Evolutionary conservation across 1,140 invertebrate species (phyloP).

Genomic region (Tetramorium simillimum): DNA sequence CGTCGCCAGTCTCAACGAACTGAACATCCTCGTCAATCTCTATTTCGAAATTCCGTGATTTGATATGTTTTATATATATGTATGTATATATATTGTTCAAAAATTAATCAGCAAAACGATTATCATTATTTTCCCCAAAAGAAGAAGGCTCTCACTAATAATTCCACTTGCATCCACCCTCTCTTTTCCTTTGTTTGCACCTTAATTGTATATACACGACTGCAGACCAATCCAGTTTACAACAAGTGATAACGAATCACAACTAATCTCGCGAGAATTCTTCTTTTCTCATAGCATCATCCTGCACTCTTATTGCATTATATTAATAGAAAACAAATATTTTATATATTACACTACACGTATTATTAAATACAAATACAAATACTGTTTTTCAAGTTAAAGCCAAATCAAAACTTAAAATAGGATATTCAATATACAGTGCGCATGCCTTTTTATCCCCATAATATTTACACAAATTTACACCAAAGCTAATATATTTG

Average conservation of each 20-base stretch:
- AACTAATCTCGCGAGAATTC: background rate
- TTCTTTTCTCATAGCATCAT: background rate
- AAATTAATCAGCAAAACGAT: background rate
- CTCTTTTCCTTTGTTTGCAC: background rate
- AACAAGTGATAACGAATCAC: background rate
- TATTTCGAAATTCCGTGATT: background rate
- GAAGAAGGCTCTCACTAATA: background rate
- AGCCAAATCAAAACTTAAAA: background rate
- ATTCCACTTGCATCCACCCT: background rate
- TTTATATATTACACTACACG: background rate
- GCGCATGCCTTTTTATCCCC: background rate
- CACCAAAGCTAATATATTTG: background rate
- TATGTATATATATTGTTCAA: background rate
- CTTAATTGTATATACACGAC: background rate
- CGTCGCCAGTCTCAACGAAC: constrained; percentile 82
- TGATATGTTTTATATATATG: background rate
- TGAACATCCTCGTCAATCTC: constrained; percentile 79
- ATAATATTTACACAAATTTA: background rate
- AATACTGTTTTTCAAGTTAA: background rate
- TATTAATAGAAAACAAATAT: background rate
- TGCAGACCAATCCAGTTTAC: background rate
- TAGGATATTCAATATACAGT: background rate
- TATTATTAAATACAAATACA: background rate
- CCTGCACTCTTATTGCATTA: background rate
- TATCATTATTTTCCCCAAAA: background rate